Conservation (phyloP, 2,113 vertebrate genomes). For the Eleginops maclovinus region DNA sequence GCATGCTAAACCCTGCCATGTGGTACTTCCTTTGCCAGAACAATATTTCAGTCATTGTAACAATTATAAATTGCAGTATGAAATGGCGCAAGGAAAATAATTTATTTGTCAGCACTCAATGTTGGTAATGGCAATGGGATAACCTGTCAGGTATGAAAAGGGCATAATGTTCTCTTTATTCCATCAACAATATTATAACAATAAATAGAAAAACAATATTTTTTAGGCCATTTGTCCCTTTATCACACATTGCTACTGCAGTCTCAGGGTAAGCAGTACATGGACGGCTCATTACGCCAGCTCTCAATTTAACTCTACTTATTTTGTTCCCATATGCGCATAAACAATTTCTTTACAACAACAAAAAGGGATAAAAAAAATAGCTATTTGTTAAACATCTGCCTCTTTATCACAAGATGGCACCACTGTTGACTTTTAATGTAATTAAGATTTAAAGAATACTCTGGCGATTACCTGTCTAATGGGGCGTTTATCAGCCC, state of each 20-base stretch:
- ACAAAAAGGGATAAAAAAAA: constrained; percentile 44
- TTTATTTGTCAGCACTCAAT: constrained; percentile 48
- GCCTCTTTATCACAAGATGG: constrained; percentile 78
- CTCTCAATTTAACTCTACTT: constrained; percentile 11
- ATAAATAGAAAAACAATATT: constrained; percentile 34
- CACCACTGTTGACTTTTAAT: constrained; percentile 80
- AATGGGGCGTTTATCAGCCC: constrained; percentile 81
- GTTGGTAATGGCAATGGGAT: constrained; percentile 49
- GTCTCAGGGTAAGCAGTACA: background rate
- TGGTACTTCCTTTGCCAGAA: constrained; percentile 22
- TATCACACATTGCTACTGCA: constrained; percentile 15
- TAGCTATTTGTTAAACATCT: constrained; percentile 76
- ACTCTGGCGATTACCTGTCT: constrained; percentile 83
- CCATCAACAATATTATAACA: constrained; percentile 39
- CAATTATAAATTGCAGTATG: constrained; percentile 27
- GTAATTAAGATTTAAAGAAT: constrained; percentile 86
- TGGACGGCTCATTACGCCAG: background rate
- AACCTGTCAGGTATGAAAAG: constrained; percentile 51
- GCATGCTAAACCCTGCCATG: constrained; percentile 32
- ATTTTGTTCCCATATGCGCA: background rate
- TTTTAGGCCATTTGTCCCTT: constrained; percentile 37
- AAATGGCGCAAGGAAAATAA: constrained; percentile 18
- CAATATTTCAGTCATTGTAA: constrained; percentile 28
- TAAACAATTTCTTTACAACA: too few species aligned
- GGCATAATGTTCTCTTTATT: constrained; percentile 45